Conservation (phyloP, 2,113 vertebrate species). For the Eudyptes chrysolophus region DNA sequence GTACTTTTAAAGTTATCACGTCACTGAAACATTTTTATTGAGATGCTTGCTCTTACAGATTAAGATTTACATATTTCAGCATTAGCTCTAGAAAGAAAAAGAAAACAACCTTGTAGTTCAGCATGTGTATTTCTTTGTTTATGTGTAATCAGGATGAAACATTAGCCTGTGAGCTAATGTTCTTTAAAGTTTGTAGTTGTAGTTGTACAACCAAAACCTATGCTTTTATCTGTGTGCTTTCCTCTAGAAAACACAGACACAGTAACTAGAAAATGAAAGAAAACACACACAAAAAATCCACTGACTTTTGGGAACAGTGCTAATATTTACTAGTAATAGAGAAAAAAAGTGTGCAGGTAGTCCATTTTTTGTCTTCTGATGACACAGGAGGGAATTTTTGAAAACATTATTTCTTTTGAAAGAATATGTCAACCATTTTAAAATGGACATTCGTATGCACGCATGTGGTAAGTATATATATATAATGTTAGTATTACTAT, state of each 20-base stretch:
- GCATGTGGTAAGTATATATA: neutral
- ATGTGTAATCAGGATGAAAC: neutral
- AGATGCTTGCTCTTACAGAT: neutral
- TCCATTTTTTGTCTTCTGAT: neutral
- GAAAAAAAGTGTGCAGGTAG: neutral
- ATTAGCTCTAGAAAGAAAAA: neutral
- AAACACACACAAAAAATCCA: neutral
- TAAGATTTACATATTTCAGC: neutral
- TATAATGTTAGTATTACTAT: neutral
- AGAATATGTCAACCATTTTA: neutral
- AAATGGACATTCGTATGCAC: neutral
- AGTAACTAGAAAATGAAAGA: neutral
- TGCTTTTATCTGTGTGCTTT: neutral
- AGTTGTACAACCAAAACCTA: neutral
- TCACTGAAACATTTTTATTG: neutral
- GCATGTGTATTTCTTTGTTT: neutral
- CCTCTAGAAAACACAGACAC: neutral
- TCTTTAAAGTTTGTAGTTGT: neutral
- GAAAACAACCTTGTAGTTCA: neutral
- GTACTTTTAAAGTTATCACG: neutral
- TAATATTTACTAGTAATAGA: neutral
- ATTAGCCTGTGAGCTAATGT: neutral
- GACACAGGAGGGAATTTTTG: neutral
- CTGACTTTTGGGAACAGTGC: neutral
- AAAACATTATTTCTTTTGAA: neutral